phyloP scores from a whole-genome alignment of 2,888 invertebrate genomes.

The Hoplodrina blanda region DNA sequence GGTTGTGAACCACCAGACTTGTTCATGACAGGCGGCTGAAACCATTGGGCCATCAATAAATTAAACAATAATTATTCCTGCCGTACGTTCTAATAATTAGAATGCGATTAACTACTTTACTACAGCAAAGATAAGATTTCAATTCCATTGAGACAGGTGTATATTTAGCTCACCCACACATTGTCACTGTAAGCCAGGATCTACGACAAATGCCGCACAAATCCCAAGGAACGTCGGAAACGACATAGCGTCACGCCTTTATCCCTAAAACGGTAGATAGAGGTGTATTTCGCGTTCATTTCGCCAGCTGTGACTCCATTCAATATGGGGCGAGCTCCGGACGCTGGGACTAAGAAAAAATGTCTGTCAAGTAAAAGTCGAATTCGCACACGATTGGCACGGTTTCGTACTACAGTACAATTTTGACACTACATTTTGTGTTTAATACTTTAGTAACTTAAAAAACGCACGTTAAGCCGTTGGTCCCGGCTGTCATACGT shows the following conservation, averaged over 20 bases:
- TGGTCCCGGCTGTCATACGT: too few relatives aligned
- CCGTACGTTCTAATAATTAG: background rate
- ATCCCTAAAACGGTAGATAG: background rate
- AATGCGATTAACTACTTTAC: background rate
- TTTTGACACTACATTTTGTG: too few relatives aligned
- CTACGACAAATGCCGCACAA: constrained; percentile 9
- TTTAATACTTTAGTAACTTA: too few relatives aligned
- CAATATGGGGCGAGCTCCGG: background rate
- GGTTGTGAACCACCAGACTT: too few relatives aligned
- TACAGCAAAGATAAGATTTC: background rate
- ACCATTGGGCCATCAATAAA: too few relatives aligned
- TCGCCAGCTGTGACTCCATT: background rate
- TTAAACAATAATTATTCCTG: background rate
- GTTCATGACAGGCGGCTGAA: too few relatives aligned
- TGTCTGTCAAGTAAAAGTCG: too few relatives aligned
- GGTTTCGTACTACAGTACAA: too few relatives aligned
- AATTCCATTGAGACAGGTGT: background rate
- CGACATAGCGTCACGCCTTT: background rate
- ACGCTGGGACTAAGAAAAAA: too few relatives aligned
- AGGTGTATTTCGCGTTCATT: background rate
- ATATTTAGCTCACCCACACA: background rate
- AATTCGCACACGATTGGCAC: too few relatives aligned
- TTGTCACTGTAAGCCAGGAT: constrained; percentile 15
- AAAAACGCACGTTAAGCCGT: too few relatives aligned
- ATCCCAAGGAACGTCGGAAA: constrained; percentile 5